These are phyloP conservation scores for Morelia viridis DNA, from an alignment of 2,797 vertebrate genomes.

Conservation along the genomic window DNA sequence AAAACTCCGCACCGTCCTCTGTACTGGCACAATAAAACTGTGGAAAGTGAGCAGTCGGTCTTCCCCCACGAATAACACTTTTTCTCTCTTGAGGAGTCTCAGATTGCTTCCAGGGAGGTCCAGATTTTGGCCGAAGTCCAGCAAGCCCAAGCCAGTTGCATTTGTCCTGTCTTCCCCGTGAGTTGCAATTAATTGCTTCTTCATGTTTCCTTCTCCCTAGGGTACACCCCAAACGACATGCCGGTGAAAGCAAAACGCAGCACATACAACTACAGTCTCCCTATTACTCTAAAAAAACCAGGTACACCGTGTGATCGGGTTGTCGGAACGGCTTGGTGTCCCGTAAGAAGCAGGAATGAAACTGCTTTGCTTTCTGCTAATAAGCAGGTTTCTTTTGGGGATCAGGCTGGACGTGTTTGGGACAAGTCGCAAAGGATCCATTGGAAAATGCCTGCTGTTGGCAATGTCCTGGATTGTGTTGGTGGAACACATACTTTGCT, in stretches of 20 bases:
- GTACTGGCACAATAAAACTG: too few relatives aligned
- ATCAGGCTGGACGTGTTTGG: too few relatives aligned
- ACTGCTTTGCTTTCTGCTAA: too few relatives aligned
- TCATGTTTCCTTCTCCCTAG: constrained; percentile 62
- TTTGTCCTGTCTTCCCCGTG: background rate
- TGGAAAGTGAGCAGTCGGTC: too few relatives aligned
- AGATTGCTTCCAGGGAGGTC: too few relatives aligned
- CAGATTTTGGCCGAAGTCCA: background rate
- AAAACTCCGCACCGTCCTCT: too few relatives aligned
- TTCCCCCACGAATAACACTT: too few relatives aligned
- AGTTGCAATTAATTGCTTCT: background rate
- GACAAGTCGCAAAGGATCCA: background rate
- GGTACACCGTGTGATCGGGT: constrained; percentile 67
- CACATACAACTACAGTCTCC: constrained; percentile 88
- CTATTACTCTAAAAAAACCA: constrained; percentile 88
- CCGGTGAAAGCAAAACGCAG: constrained; percentile 95
- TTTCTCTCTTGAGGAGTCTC: too few relatives aligned
- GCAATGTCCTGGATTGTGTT: background rate
- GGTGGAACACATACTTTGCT: background rate
- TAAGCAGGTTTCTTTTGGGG: too few relatives aligned
- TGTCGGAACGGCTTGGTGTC: rapidly evolving
- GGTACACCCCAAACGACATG: constrained; percentile 82
- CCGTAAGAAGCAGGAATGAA: background rate
- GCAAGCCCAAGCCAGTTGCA: background rate
- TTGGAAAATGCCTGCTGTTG: background rate